Conservation (phyloP, 1,140 invertebrate species). For the Pinna nobilis region DNA sequence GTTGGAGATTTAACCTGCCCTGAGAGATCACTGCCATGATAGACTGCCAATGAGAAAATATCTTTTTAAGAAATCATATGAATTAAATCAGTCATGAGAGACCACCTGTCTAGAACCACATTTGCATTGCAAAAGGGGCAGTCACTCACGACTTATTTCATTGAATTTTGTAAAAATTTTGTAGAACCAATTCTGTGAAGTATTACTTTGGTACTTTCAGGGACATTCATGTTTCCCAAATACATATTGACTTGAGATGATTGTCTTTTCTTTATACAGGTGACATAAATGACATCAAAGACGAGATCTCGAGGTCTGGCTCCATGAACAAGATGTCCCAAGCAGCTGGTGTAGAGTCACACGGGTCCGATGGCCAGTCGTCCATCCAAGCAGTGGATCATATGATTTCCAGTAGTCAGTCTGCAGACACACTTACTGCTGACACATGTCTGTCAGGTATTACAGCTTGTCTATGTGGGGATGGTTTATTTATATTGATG, state of each 20-base stretch:
- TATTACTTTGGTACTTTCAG: conserved; percentile 73
- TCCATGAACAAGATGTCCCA: conserved; percentile 31
- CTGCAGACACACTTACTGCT: conserved; percentile 49
- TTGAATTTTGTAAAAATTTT: too few species aligned
- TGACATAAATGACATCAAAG: conserved; percentile 84
- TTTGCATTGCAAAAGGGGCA: too few species aligned
- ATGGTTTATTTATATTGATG: background rate
- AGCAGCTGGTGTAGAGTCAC: conserved; percentile 31
- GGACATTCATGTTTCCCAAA: too few species aligned
- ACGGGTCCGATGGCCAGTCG: conserved; percentile 37
- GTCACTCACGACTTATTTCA: too few species aligned
- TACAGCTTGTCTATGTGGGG: background rate
- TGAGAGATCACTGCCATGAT: too few species aligned
- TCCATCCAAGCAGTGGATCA: conserved; percentile 47
- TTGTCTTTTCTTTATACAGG: conserved; percentile 70
- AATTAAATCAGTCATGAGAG: too few species aligned
- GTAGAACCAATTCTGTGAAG: too few species aligned
- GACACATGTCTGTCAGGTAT: background rate
- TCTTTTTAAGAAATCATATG: too few species aligned
- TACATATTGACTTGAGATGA: background rate
- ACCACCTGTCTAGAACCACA: too few species aligned
- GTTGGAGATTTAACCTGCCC: too few species aligned
- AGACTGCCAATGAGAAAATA: too few species aligned
- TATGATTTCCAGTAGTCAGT: conserved; percentile 67
- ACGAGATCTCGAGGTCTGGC: conserved; percentile 79